Evolutionary conservation across 2,797 vertebrate species (phyloP).

Genomic region (Danionella dracula): DNA sequence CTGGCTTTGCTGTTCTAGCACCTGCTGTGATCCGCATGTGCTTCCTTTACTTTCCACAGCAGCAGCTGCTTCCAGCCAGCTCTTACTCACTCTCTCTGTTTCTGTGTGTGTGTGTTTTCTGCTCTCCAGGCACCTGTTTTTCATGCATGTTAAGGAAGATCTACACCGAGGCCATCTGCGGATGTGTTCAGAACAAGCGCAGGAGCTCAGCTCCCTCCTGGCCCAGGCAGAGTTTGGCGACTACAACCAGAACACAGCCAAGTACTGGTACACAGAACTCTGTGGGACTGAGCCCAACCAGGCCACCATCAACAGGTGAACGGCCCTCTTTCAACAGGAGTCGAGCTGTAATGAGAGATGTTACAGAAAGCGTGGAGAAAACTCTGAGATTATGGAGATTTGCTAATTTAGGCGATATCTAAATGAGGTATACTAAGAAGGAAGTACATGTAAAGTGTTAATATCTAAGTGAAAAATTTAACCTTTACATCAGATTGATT

Average conservation of each 20-base stretch:
- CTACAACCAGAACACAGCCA: slow-evolving; percentile 97
- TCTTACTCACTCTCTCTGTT: background rate
- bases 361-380: too few species aligned
- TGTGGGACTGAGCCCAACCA: slow-evolving; percentile 82
- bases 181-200: slow-evolving; percentile 84
- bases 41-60: background rate
- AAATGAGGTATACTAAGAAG: too few species aligned
- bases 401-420: too few species aligned
- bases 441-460: too few species aligned
- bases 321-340: background rate
- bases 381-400: too few species aligned
- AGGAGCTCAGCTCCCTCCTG: slow-evolving; percentile 87
- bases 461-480: too few species aligned
- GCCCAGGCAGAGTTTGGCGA: slow-evolving; percentile 94
- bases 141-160: slow-evolving; percentile 93
- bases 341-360: background rate
- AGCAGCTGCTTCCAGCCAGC: background rate
- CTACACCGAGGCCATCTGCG: slow-evolving; percentile 87
- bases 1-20: background rate
- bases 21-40: background rate
- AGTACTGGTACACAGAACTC: slow-evolving; percentile 87
- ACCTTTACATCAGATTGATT: too few species aligned
- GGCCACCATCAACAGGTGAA: slow-evolving; percentile 79
- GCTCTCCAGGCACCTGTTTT: slow-evolving; percentile 83
- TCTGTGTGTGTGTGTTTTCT: background rate